Percentiles rank a stretch among this genome's conserved stretches.
These are phyloP conservation scores for Dryoscopus gambensis DNA, from an alignment of 2,113 vertebrate genomes.

Conservation along the genomic window DNA sequence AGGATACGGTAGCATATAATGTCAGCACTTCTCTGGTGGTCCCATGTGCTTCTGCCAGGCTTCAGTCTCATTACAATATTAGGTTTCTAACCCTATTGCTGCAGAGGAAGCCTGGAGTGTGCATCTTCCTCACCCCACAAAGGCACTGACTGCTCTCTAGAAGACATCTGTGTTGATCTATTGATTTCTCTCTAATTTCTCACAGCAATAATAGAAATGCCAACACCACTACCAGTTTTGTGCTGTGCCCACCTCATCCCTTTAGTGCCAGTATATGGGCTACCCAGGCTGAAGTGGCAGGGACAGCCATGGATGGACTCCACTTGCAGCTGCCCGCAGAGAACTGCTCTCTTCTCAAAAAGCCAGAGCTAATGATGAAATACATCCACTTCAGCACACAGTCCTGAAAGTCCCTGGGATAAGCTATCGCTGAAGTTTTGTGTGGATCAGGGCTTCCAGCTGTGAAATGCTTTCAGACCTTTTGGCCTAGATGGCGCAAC, in stretches of 20 bases:
- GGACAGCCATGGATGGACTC: not conserved
- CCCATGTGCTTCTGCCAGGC: conserved; percentile 28
- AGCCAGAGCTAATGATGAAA: not conserved
- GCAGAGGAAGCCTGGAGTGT: not conserved
- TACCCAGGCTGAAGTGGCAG: not conserved
- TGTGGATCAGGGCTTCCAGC: not conserved
- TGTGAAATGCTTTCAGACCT: conserved; percentile 24
- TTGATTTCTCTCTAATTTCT: not conserved
- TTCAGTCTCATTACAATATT: conserved; percentile 23
- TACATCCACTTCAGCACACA: not conserved
- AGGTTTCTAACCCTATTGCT: conserved; percentile 9
- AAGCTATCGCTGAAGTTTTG: not conserved
- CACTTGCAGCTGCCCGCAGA: not conserved
- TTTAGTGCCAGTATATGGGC: not conserved
- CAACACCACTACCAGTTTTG: not conserved
- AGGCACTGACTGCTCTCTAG: not conserved
- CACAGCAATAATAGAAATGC: not conserved
- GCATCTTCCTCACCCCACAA: not conserved
- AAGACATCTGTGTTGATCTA: accelerated
- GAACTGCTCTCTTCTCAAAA: not conserved
- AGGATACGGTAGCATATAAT: not conserved
- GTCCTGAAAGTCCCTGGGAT: not conserved
- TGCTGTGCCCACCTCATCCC: not conserved
- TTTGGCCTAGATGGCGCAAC: conserved; percentile 14
- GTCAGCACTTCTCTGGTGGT: conserved; percentile 57